These are phyloP conservation scores for Eupeodes corollae DNA, from an alignment of 1,140 invertebrate species.

Conservation along the genomic window DNA sequence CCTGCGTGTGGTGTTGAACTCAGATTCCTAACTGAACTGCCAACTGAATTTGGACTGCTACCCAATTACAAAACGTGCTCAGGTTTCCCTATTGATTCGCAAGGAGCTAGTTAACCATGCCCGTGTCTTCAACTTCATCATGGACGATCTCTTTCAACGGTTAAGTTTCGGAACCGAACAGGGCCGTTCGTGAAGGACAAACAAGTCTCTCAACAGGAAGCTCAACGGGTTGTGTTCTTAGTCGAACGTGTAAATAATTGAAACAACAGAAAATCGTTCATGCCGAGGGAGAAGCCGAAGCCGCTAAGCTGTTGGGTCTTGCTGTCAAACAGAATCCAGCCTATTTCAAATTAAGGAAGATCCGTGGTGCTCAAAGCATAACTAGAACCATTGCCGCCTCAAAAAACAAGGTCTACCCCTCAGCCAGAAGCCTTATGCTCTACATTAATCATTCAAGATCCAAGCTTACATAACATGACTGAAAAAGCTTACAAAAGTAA, in stretches of 20 bases:
- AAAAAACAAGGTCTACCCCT: slow-evolving; percentile 90
- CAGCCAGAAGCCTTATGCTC: slow-evolving; percentile 87
- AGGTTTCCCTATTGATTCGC: slow-evolving; percentile 88
- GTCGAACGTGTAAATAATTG: slow-evolving; percentile 98
- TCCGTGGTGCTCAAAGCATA: slow-evolving; percentile 94
- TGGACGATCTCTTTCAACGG: slow-evolving; percentile 99
- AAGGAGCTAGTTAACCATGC: slow-evolving; percentile 91
- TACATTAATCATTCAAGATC: slow-evolving; percentile 94
- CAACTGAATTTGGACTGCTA: slow-evolving; percentile 84
- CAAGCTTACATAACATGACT: slow-evolving; percentile 78
- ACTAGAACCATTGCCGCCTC: slow-evolving; percentile 88
- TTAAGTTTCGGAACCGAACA: slow-evolving; percentile 98
- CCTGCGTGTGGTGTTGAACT: slow-evolving; percentile 86
- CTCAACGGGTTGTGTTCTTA: slow-evolving; percentile 94
- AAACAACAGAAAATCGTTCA: slow-evolving; percentile 99
- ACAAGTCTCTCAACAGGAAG: slow-evolving; percentile 99
- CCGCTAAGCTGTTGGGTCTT: slow-evolving; percentile 94
- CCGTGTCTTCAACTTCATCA: slow-evolving; percentile 94
- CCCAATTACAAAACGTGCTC: slow-evolving; percentile 96
- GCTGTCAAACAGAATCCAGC: slow-evolving; percentile 91
- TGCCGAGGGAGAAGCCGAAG: slow-evolving; percentile 98
- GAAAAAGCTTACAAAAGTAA: slow-evolving; percentile 73
- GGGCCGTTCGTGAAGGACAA: slow-evolving; percentile 97
- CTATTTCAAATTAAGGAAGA: slow-evolving; percentile 94
- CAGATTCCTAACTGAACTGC: slow-evolving; percentile 79